Conservation (phyloP, 2,797 vertebrate genomes). For the Choloepus didactylus region DNA sequence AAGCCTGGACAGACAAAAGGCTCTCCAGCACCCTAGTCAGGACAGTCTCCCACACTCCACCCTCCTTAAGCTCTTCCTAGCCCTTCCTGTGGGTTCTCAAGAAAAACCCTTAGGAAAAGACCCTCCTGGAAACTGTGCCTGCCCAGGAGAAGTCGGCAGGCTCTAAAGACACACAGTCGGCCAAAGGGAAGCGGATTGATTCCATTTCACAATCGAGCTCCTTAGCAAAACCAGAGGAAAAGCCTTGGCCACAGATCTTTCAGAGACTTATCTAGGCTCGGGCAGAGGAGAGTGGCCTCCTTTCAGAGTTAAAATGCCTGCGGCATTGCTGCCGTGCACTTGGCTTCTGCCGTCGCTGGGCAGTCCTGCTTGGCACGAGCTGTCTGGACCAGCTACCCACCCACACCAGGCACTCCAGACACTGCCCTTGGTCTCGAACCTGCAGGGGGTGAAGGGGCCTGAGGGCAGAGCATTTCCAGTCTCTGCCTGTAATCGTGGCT, state of each 20-base stretch:
- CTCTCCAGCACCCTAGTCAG: neutral
- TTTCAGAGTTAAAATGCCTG: neutral
- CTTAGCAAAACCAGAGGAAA: neutral
- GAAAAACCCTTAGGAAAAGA: neutral
- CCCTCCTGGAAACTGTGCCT: neutral
- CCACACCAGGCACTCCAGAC: neutral
- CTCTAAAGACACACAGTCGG: neutral
- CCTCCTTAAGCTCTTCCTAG: neutral
- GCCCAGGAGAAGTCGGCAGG: neutral
- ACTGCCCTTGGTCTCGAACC: neutral
- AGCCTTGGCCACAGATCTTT: neutral
- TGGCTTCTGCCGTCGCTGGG: too few species aligned
- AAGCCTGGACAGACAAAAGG: neutral
- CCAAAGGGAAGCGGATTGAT: neutral
- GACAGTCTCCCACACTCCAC: neutral
- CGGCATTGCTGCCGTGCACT: neutral
- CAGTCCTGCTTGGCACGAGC: neutral
- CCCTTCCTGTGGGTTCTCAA: neutral
- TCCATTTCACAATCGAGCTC: neutral
- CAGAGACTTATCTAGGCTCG: neutral
- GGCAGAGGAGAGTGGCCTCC: neutral
- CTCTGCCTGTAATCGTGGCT: constrained; percentile 33
- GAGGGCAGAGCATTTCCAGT: neutral
- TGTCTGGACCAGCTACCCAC: neutral
- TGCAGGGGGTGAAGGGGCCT: neutral